These are phyloP conservation scores for Pantherophis vulpinus DNA, from an alignment of 2,797 vertebrate genomes.

Conservation along the genomic window DNA sequence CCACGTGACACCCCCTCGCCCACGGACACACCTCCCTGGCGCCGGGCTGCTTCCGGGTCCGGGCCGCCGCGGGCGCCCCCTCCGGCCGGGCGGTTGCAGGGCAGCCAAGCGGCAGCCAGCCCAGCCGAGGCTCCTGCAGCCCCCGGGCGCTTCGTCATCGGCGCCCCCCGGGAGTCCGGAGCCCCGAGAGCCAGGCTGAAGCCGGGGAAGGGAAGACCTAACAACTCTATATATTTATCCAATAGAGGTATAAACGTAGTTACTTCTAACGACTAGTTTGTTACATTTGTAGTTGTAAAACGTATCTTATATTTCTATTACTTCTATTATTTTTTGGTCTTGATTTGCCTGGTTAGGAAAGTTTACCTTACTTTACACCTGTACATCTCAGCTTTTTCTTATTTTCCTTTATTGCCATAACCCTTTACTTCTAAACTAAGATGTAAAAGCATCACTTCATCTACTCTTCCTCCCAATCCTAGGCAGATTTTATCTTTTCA, in stretches of 20 bases:
- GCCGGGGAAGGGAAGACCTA: not conserved
- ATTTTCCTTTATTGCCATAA: not conserved
- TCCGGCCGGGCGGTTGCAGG: not conserved
- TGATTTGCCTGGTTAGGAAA: not conserved
- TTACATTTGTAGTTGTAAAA: not conserved
- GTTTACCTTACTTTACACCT: not conserved
- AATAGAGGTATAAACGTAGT: not conserved
- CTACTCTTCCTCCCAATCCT: not conserved
- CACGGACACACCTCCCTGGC: not conserved
- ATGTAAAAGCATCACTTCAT: not conserved
- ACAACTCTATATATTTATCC: not conserved
- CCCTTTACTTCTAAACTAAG: not conserved
- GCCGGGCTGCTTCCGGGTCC: not conserved
- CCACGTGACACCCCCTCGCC: not conserved
- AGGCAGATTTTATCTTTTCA: not conserved
- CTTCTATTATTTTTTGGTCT: not conserved
- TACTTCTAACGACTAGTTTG: not conserved
- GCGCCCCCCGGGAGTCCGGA: not conserved
- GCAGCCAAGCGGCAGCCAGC: not conserved
- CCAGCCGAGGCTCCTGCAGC: not conserved
- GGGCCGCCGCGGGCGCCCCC: not conserved
- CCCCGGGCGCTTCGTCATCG: not conserved
- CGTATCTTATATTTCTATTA: not conserved
- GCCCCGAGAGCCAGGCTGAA: too few relatives aligned
- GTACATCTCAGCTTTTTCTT: not conserved